Percentiles rank a stretch among this genome's conserved stretches.
phyloP scores from a whole-genome alignment of 2,113 vertebrate species.

The Macrotus californicus region DNA sequence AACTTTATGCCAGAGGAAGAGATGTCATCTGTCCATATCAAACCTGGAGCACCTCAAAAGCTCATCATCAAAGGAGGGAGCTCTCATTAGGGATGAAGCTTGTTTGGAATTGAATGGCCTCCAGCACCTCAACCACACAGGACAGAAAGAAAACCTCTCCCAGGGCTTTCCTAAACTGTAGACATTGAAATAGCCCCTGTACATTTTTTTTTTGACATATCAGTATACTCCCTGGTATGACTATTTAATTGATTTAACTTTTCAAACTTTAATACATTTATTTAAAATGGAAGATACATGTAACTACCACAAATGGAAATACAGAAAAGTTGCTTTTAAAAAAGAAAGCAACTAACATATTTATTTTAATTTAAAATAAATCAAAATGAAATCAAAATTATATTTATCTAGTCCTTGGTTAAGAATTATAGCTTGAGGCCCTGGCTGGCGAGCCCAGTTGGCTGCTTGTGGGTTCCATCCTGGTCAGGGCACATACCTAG shows the following conservation, averaged over 20 bases:
- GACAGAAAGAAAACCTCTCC: background rate
- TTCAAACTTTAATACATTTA: background rate
- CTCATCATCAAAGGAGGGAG: background rate
- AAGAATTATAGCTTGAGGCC: background rate
- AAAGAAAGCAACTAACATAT: slow-evolving; percentile 12
- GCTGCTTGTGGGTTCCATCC: no score
- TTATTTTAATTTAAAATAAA: background rate
- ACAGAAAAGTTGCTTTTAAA: background rate
- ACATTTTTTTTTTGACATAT: background rate
- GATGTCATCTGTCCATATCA: background rate
- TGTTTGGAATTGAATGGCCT: background rate
- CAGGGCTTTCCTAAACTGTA: background rate
- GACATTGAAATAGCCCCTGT: background rate
- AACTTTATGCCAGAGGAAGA: background rate
- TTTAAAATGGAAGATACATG: background rate
- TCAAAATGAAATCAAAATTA: background rate
- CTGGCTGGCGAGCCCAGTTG: no score
- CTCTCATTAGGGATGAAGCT: background rate
- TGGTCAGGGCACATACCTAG: no score
- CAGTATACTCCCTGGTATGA: background rate
- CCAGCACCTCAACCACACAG: background rate
- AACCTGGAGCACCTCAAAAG: background rate
- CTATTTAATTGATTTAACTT: background rate
- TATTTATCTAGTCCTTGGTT: background rate
- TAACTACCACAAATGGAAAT: background rate